Conservation (phyloP, 2,113 vertebrate genomes). For the Psittacara wagleri region DNA sequence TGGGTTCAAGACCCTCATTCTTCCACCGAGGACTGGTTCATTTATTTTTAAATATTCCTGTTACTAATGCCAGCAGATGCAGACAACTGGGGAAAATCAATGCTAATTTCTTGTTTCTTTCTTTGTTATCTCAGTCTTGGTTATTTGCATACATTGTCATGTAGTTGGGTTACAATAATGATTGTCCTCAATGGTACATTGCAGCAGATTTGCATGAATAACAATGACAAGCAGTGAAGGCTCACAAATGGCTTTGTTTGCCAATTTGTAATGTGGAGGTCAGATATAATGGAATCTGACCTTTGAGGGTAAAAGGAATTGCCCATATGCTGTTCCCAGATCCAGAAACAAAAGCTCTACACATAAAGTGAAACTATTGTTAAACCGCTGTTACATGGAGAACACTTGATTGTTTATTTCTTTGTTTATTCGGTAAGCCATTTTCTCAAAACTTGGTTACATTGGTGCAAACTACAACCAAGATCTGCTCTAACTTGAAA, state of each 20-base stretch:
- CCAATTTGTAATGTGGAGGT: constrained; percentile 56
- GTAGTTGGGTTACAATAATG: neutral
- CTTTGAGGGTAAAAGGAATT: constrained; percentile 62
- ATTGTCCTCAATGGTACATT: constrained; percentile 12
- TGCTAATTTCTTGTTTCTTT: neutral
- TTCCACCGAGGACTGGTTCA: neutral
- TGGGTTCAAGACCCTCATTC: neutral
- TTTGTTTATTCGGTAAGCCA: constrained; percentile 61
- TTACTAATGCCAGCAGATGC: neutral
- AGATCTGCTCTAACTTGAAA: neutral
- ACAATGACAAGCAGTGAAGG: constrained; percentile 35
- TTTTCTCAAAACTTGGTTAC: constrained; percentile 67
- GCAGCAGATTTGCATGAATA: constrained; percentile 44
- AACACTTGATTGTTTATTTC: constrained; percentile 57
- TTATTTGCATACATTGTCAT: neutral
- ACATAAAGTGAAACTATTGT: constrained; percentile 48
- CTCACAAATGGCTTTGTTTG: constrained; percentile 59
- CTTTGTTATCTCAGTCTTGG: neutral
- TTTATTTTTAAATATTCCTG: neutral
- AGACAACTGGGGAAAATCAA: neutral
- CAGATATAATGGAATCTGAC: constrained; percentile 67
- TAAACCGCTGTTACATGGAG: constrained; percentile 23
- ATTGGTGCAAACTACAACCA: constrained; percentile 10
- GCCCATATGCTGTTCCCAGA: constrained; percentile 61
- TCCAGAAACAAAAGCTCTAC: constrained; percentile 62